phyloP scores from a whole-genome alignment of 2,888 invertebrate genomes.

The Agrochola litura region DNA sequence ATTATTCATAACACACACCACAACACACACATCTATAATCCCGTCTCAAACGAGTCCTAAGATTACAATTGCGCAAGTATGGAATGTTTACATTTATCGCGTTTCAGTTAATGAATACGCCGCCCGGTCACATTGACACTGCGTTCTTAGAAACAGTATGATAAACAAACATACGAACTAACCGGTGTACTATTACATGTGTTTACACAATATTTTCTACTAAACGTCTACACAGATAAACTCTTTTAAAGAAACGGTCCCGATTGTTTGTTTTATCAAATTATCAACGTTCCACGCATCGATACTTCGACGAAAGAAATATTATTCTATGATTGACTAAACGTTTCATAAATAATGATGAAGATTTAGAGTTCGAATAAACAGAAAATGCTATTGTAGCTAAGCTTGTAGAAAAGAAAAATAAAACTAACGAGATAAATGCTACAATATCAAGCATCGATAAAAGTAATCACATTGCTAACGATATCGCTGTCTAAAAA shows the following conservation, averaged over 20 bases:
- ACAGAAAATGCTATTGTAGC: constrained; percentile 29
- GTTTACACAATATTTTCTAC: constrained; percentile 68
- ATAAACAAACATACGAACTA: constrained; percentile 70
- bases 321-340: constrained; percentile 44
- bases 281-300: constrained; percentile 15
- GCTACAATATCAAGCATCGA: constrained; percentile 45
- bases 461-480: constrained; percentile 59
- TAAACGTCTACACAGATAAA: constrained; percentile 59
- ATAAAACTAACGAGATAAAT: constrained; percentile 39
- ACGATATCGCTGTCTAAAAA: constrained; percentile 58
- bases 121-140: constrained; percentile 67
- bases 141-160: constrained; percentile 71
- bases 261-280: constrained; percentile 61
- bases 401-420: constrained; percentile 29
- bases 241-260: constrained; percentile 48
- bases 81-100: constrained; percentile 73
- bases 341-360: constrained; percentile 35
- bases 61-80: constrained; percentile 58
- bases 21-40: constrained; percentile 49
- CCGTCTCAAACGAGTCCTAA: constrained; percentile 42
- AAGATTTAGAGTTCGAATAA: constrained; percentile 35
- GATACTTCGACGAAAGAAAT: constrained; percentile 56
- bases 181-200: constrained; percentile 70
- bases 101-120: constrained; percentile 71
- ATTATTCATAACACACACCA: constrained; percentile 43